Evolutionary conservation across 2,888 invertebrate genomes (phyloP).

Genomic region (Tachina grossa): DNA sequence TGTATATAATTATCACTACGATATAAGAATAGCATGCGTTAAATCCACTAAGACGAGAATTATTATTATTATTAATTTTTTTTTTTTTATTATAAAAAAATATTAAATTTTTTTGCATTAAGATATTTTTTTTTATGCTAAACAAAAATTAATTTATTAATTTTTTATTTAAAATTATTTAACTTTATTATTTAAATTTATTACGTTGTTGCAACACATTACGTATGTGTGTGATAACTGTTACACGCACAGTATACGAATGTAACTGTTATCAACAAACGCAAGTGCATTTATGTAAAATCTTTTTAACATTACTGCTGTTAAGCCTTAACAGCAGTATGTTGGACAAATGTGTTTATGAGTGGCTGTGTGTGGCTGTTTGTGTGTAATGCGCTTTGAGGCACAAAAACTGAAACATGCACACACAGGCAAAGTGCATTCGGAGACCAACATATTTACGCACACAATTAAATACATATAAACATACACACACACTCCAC

Average conservation of each 20-base stretch:
- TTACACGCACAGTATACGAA: constrained; percentile 68
- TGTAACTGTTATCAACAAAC: constrained; percentile 65
- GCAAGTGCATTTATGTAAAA: constrained; percentile 71
- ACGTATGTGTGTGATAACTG: constrained; percentile 54
- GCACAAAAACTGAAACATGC: constrained; percentile 34
- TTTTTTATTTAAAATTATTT: not conserved
- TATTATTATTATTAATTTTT: not conserved
- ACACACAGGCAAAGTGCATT: constrained; percentile 56
- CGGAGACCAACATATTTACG: constrained; percentile 41
- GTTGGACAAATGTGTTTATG: constrained; percentile 23
- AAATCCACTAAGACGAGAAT: too few relatives aligned
- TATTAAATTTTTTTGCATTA: not conserved
- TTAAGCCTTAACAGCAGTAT: constrained; percentile 56
- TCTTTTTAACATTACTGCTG: constrained; percentile 65
- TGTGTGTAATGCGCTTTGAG: constrained; percentile 36
- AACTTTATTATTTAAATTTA: constrained; percentile 11
- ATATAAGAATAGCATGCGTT: too few relatives aligned
- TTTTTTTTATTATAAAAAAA: not conserved
- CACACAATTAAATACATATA: constrained; percentile 43
- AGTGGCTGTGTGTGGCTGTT: constrained; percentile 13
- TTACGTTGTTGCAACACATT: constrained; percentile 47
- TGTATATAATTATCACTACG: too few relatives aligned
- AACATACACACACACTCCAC: not conserved
- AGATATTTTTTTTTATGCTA: too few relatives aligned
- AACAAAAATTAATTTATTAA: not conserved